phyloP scores from a whole-genome alignment of 2,113 vertebrate species.

The Orthonyx spaldingii region DNA sequence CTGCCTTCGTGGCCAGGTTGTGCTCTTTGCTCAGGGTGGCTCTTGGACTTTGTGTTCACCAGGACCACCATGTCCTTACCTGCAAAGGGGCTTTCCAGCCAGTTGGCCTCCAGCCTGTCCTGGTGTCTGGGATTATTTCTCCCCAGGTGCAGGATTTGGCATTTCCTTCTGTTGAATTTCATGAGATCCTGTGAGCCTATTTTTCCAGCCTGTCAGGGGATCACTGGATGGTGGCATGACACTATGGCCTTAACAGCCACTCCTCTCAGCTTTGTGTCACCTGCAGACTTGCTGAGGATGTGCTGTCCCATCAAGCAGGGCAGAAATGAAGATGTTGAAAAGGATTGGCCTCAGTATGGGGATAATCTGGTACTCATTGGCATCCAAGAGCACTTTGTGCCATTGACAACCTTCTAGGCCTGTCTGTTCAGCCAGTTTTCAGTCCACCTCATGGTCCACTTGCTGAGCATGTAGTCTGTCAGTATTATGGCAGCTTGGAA shows the following conservation, averaged over 20 bases:
- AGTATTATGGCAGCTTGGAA: neutral
- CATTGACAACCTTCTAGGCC: neutral
- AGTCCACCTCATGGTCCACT: neutral
- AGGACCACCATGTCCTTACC: neutral
- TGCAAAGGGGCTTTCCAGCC: neutral
- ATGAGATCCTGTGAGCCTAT: neutral
- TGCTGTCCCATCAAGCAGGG: neutral
- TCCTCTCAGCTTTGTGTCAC: neutral
- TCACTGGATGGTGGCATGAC: neutral
- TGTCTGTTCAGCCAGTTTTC: neutral
- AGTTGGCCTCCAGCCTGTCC: neutral
- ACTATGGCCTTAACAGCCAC: neutral
- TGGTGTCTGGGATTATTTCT: neutral
- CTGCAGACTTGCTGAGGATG: neutral
- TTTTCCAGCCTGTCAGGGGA: neutral
- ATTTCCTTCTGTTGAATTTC: neutral
- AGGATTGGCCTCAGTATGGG: neutral
- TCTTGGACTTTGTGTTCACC: neutral
- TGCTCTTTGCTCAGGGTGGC: fast-evolving
- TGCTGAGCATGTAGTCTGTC: neutral
- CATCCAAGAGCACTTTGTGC: neutral
- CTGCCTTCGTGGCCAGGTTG: neutral
- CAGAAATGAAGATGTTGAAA: neutral
- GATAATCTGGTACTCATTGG: neutral
- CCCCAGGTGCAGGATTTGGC: neutral